Base-by-base conservation (phyloP, 1,140 invertebrate genomes). In the Elymnias hypermnestra region DNA sequence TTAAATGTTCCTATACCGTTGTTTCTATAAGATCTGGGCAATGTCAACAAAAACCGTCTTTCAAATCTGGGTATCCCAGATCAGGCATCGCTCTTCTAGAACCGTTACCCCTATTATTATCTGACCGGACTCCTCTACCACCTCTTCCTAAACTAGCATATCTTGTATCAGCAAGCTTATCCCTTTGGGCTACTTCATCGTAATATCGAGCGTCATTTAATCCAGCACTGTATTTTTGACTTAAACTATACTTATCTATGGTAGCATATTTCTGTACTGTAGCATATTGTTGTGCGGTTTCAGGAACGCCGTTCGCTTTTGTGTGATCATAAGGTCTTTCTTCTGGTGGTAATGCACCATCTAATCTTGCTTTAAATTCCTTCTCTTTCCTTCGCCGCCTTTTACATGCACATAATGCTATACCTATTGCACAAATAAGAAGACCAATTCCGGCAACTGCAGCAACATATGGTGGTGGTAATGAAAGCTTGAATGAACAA, bases 21-120 rank as follows among this genome's bases (percentile, higher is more conserved):
- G 91, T 91, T 83, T 91, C 90, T 70, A 91, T 79, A 52, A 87
- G 76, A 57, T 89, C 89, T 68, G 87, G 88, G 72, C 88, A 87
- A 86, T 90, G 91, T 92, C 91, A 92, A 92, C 91, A 92, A 78
- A 92, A 90, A 69, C 89, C 90, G 69, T 92, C 91, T 75, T 92
- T 92, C 37, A 90, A 88, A 50, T 91, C 90, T 54, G 90, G 88
- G 66, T 90, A 91, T 49, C 78, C 77, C 41, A 83, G 59, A 55
- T 85, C 82, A 82, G 84, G 83, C 88, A 90, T 86, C 63, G 87
- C 65, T 87, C 87, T 70, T 79, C 88, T 83, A 62, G 72, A 83
- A 40, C 75, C 72, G 15, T 66, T 72, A 9, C 72, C 68, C 55
- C 77, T 67, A 33, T 68, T 63, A 43, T 67, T 75, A 42, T 84